Evolutionary conservation across 2,113 vertebrate genomes (phyloP).

Genomic region (Ictalurus punctatus): DNA sequence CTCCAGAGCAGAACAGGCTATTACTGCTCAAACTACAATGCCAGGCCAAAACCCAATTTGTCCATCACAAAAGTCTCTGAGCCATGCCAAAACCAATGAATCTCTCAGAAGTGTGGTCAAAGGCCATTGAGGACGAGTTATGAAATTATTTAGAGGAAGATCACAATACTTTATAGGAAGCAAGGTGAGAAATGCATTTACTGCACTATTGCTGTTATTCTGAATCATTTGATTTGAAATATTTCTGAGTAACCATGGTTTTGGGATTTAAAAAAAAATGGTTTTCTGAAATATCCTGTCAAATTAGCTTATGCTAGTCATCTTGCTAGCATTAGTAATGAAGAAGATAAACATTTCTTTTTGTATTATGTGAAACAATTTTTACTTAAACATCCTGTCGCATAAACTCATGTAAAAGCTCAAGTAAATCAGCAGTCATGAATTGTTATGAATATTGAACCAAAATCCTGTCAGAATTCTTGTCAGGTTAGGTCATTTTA

Average conservation of each 20-base stretch:
- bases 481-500: neutral
- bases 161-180: neutral
- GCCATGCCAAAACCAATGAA: neutral
- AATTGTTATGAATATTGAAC: neutral
- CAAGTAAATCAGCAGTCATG: neutral
- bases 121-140: neutral
- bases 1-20: neutral
- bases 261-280: too few species aligned
- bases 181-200: neutral
- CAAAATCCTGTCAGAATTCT: neutral
- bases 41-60: constrained; percentile 1
- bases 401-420: neutral
- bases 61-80: constrained; percentile 9
- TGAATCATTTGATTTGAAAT: neutral
- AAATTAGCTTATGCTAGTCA: neutral
- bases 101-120: constrained; percentile 7
- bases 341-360: neutral
- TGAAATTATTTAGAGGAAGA: neutral
- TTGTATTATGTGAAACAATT: neutral
- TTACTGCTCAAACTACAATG: neutral
- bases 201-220: neutral
- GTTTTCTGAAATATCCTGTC: neutral
- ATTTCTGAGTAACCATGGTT: neutral
- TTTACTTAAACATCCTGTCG: neutral
- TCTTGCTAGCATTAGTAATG: neutral